phyloP scores from a whole-genome alignment of 2,797 vertebrate species.

The Acanthiza pusilla region DNA sequence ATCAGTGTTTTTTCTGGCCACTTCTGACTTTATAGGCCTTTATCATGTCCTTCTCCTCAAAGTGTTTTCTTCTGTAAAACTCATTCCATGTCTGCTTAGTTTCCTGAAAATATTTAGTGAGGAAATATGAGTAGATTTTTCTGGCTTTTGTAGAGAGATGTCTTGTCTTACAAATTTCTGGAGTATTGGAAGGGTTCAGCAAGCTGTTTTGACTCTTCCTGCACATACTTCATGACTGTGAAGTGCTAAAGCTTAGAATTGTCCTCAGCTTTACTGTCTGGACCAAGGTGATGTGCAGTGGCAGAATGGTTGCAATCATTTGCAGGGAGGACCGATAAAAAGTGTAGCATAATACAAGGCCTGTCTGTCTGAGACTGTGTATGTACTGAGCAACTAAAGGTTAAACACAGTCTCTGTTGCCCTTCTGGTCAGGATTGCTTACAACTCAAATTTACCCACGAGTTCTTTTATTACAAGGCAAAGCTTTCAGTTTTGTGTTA shows the following conservation, averaged over 20 bases:
- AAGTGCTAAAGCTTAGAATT: background rate
- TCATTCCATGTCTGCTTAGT: background rate
- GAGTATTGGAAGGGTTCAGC: background rate
- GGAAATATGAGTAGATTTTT: background rate
- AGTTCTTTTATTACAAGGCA: background rate
- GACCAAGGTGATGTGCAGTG: background rate
- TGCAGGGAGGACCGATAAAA: background rate
- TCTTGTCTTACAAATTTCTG: background rate
- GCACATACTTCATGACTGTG: background rate
- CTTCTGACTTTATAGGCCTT: background rate
- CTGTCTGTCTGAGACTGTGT: background rate
- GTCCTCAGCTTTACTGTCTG: background rate
- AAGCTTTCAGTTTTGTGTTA: background rate
- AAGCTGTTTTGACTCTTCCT: background rate
- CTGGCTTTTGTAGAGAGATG: background rate
- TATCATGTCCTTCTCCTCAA: fast-evolving
- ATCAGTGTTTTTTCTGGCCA: background rate
- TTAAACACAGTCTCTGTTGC: background rate
- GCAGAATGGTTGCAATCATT: background rate
- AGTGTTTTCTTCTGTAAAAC: background rate
- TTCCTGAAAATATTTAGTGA: background rate
- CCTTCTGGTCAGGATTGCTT: background rate
- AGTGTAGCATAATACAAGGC: background rate
- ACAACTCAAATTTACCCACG: background rate
- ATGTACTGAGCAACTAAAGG: background rate